A percentile compares a stretch with the other conserved stretches of the same genome.
Conservation (phyloP, 2,888 invertebrate genomes). For the Campoletis raptor region DNA sequence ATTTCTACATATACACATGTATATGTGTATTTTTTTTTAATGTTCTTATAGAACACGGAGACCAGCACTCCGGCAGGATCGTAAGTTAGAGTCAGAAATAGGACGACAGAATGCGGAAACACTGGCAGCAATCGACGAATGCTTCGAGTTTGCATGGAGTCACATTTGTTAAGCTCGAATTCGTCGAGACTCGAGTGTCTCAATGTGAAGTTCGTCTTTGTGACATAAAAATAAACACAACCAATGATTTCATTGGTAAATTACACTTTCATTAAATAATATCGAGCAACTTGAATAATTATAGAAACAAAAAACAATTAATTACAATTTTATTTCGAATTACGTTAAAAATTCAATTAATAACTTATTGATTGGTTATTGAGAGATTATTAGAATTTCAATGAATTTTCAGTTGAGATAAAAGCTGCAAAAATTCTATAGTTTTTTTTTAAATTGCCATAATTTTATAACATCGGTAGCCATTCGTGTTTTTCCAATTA, state of each 20-base stretch:
- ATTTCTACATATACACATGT: constrained; percentile 3
- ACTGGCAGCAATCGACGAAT: constrained; percentile 69
- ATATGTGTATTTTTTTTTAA: constrained; percentile 11
- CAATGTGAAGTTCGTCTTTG: constrained; percentile 78
- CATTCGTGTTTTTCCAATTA: neutral
- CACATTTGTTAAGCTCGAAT: constrained; percentile 34
- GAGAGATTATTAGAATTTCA: neutral
- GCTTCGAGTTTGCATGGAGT: constrained; percentile 70
- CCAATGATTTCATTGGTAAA: neutral
- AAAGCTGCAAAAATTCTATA: neutral
- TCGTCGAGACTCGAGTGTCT: constrained; percentile 64
- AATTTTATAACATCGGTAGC: neutral
- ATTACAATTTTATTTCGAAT: neutral
- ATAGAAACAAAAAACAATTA: neutral
- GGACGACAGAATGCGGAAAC: constrained; percentile 79
- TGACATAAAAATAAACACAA: neutral
- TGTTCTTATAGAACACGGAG: constrained; percentile 21
- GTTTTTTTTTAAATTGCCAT: neutral
- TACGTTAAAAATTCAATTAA: neutral
- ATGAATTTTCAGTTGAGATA: neutral
- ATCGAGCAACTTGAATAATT: neutral
- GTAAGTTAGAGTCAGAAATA: constrained; percentile 71
- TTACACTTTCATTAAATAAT: neutral
- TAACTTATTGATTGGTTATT: neutral
- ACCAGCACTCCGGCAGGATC: constrained; percentile 44